Conservation (phyloP, 2,113 vertebrate genomes). For the Brachyhypopomus gauderio region DNA sequence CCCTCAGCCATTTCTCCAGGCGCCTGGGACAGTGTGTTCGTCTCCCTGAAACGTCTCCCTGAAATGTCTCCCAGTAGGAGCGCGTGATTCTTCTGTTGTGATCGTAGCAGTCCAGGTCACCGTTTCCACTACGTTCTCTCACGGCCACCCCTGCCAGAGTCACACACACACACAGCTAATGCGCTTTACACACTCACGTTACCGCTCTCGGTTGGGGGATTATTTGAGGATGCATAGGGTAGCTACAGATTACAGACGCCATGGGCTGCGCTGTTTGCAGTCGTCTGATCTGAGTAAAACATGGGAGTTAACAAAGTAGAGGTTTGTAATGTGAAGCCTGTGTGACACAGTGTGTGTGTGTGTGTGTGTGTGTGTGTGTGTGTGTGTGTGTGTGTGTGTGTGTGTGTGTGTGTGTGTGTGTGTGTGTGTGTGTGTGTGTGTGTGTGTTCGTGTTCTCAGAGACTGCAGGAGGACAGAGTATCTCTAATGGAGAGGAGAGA, state of each 20-base stretch:
- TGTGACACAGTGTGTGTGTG: no score
- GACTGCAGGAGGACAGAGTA: constrained; percentile 82
- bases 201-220: not conserved
- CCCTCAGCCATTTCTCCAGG: constrained; percentile 1
- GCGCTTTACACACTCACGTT: not conserved
- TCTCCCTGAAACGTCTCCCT: constrained; percentile 30
- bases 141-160: not conserved
- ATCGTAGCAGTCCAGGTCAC: not conserved
- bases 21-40: constrained; percentile 50
- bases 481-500: constrained; percentile 74
- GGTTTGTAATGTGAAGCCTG: no score
- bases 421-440: not conserved
- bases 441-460: constrained; percentile 69
- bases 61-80: constrained; percentile 44
- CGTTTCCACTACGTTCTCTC: not conserved
- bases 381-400: not conserved
- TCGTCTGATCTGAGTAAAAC: no score
- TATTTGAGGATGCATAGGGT: not conserved
- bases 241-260: no score
- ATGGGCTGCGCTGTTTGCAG: no score
- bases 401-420: not conserved
- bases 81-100: constrained; percentile 35
- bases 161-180: no score
- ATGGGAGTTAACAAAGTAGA: no score
- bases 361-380: not conserved